These are phyloP conservation scores for Metopolophium dirhodum DNA, from an alignment of 1,140 invertebrate species.

Conservation along the genomic window DNA sequence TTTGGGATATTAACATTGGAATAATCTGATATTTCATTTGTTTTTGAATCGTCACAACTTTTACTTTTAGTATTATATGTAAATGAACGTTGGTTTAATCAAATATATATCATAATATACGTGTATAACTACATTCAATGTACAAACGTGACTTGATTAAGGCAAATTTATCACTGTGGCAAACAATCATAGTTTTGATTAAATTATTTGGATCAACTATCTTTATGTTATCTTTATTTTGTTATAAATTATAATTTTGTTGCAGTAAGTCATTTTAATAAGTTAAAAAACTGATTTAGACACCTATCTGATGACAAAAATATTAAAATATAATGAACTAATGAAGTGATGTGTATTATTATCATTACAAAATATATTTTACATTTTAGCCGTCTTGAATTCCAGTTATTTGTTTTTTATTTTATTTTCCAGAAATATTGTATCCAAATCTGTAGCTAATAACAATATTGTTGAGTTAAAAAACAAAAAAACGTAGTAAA, in stretches of 20 bases:
- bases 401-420: neutral
- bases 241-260: neutral
- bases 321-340: neutral
- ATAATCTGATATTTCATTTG: neutral
- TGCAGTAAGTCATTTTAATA: neutral
- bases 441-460: neutral
- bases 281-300: neutral
- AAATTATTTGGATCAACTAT: neutral
- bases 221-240: neutral
- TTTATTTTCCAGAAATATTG: neutral
- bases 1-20: neutral
- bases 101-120: neutral
- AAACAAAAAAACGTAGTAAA: neutral
- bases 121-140: neutral
- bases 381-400: neutral
- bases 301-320: neutral
- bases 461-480: neutral
- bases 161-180: neutral
- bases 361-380: neutral
- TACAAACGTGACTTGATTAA: constrained; percentile 4
- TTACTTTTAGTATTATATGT: neutral
- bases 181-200: neutral
- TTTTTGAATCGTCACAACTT: neutral
- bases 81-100: neutral
- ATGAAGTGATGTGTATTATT: neutral